Evolutionary conservation across 1,140 invertebrate genomes (phyloP).

Genomic region (Drosophila obscura): DNA sequence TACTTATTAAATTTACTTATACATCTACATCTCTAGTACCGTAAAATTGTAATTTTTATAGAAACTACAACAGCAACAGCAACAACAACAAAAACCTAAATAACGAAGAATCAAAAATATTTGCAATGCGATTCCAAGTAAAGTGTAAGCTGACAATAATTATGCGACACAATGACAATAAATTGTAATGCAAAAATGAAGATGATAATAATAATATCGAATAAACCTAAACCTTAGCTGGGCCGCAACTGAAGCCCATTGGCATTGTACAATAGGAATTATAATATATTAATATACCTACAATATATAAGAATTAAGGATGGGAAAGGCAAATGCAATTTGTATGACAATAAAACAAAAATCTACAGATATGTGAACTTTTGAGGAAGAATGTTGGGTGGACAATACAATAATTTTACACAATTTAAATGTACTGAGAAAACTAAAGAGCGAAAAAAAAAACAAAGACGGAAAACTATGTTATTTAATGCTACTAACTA

Average conservation of each 20-base stretch:
- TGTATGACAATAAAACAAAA: constrained; percentile 67
- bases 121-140: constrained; percentile 47
- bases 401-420: constrained; percentile 73
- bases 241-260: constrained; percentile 33
- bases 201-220: constrained; percentile 39
- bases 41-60: constrained; percentile 76
- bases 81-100: constrained; percentile 31
- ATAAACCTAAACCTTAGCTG: constrained; percentile 14
- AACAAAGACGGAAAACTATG: constrained; percentile 38
- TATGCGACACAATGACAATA: constrained; percentile 71
- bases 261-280: constrained; percentile 61
- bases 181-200: constrained; percentile 28
- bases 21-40: constrained; percentile 60
- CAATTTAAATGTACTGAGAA: constrained; percentile 70
- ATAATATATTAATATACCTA: constrained; percentile 11
- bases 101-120: constrained; percentile 6
- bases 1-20: constrained; percentile 69
- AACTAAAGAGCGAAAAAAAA: constrained; percentile 28
- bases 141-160: constrained; percentile 70
- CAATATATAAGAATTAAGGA: constrained; percentile 19
- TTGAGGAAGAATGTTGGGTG: constrained; percentile 15
- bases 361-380: constrained; percentile 53
- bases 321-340: constrained; percentile 32
- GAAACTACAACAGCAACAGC: constrained; percentile 49
- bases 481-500: constrained; percentile 80